Percentiles rank a stretch among this genome's conserved stretches.
These are phyloP conservation scores for Anoplolepis gracilipes DNA, from an alignment of 1,140 invertebrate genomes.

Conservation along the genomic window DNA sequence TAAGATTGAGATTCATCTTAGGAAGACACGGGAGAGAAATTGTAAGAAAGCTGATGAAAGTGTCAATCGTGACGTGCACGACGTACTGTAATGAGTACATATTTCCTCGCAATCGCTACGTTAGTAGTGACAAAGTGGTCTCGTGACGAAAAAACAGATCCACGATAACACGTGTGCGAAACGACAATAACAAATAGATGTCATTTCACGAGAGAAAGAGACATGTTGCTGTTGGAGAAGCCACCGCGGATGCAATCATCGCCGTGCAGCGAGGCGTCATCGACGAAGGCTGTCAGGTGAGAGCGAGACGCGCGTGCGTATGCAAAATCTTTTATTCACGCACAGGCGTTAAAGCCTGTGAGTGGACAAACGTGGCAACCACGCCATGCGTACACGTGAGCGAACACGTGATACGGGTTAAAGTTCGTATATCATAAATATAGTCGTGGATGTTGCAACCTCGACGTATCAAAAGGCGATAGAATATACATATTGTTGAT, in stretches of 20 bases:
- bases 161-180: neutral
- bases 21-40: neutral
- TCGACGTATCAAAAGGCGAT: neutral
- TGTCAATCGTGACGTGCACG: constrained; percentile 20
- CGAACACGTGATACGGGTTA: constrained; percentile 44
- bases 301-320: neutral
- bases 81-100: neutral
- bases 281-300: constrained; percentile 70
- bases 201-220: neutral
- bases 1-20: neutral
- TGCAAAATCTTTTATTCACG: neutral
- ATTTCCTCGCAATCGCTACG: constrained; percentile 1
- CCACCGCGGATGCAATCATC: constrained; percentile 69
- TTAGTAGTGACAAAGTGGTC: neutral
- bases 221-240: constrained; percentile 62
- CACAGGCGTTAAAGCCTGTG: neutral
- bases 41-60: neutral
- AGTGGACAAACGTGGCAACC: constrained; percentile 70
- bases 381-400: constrained; percentile 39
- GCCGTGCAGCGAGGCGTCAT: constrained; percentile 62
- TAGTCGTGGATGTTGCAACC: neutral
- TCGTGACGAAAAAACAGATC: neutral
- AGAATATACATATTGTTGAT: neutral
- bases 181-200: no score
- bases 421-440: constrained; percentile 63